Base-by-base conservation (phyloP, 2,888 invertebrate genomes). In the Eilema caniola region DNA sequence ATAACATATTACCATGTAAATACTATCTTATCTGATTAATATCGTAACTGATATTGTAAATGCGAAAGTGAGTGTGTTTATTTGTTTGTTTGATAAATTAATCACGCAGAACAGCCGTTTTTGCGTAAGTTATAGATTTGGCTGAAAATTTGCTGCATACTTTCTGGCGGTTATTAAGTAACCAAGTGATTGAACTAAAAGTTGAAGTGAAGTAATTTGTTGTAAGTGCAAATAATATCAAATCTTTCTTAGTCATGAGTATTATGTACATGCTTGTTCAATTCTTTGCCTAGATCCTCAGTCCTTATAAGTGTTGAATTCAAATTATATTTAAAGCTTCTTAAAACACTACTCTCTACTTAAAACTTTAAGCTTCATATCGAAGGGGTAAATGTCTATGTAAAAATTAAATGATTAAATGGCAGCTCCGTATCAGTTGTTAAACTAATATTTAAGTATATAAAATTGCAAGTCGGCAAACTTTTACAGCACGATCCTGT, bases 381-480 rank as follows among this genome's bases (percentile, higher is more conserved):
- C 37, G 70, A 76, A 66, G 71, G 67, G 60, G 74, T 66, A 74
- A 78, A 70, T 63, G 79, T 71, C 72, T n/a, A 74, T 20, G 2
- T 7, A 47, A 81, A 81, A 84, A 79, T 47, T 47, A 20, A 31
- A 85, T 82, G 81, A 83, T 76, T 80, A 78, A 81, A 84, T 83
- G 74, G 76, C 77, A 79, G 82, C 79, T 78, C 73, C 73, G 73
- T 80, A 85, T 82, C 78, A 81, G 82, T 84, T 85, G 85, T 88
- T 88, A 84, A 86, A 85, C 80, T 83, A 87, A 89, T 88, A 90
- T 91, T 90, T 91, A n/a, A n/a, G n/a, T n/a, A 90, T 90, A 90
- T 89, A 89, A 87, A 91, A 90, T 91, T 90, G 89, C 83, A 86
- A 91, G 87, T 85, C 85, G 81, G 84, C 85, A 79, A 89, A 85